Base-by-base conservation (phyloP, 2,797 vertebrate species). In the Enteromius treurensis region DNA sequence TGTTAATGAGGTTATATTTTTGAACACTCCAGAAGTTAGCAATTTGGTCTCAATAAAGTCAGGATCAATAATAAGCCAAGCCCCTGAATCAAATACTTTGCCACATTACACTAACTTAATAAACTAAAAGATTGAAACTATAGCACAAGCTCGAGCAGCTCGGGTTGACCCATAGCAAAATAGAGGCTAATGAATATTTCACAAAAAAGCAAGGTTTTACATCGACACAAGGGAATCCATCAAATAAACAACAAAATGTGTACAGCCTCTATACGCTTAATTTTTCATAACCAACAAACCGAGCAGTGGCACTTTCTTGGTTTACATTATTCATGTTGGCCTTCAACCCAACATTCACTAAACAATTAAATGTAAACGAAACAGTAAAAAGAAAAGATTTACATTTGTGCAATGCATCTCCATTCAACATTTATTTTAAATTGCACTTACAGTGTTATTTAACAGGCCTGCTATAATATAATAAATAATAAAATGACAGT, bases 241-340 rank as follows among this genome's bases (percentile, higher is more conserved):
- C 58, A 79, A 86, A 90, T 73, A 73, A 91, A 87, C 75, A 88
- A 81, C 80, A 88, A 86, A 89, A 90, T 73, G 80, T 88, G 86
- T 79, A 79, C 87, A 91, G 90, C 91, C 92, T 92, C 90, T 92
- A 91, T 88, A 91, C 88, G 85, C 89, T 95, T 81, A 93, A 94
- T 91, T 77, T 92, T 94, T 93, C 91, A 94, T 93, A 77, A 58
- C 15, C 65, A 32, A 32, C 74, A 77, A 68, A 71, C 77, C 58
- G 60, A 84, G 84, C 62, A 11, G 60, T 53, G 68, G 69, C 23
- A 74, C 83, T 83, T 77, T 82, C 29, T 60, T 32, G 58, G 81
- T 82, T 62, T 73, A 40, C 29, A 87, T 84, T 85, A 88, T 87
- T 90, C 60, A 88, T 86, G 60, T 14, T 17, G 47, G 29, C 53